These are phyloP conservation scores for Sialis fuliginosa DNA, from an alignment of 2,888 invertebrate genomes.

Conservation along the genomic window DNA sequence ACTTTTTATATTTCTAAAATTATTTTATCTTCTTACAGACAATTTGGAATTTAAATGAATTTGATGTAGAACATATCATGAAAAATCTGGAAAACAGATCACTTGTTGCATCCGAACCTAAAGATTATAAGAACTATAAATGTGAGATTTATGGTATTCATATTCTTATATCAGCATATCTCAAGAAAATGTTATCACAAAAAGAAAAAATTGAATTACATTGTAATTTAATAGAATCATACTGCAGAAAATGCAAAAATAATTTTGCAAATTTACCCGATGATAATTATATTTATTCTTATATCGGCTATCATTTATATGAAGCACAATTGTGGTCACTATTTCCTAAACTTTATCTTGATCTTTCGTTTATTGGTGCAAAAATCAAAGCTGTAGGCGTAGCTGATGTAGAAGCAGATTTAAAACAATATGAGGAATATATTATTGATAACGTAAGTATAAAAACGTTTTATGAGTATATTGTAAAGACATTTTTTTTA, in stretches of 20 bases:
- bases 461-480: slow-evolving; percentile 2
- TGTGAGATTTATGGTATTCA: slow-evolving; percentile 54
- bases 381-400: slow-evolving; percentile 49
- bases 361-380: slow-evolving; percentile 51
- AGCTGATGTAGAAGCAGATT: slow-evolving; percentile 49
- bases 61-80: slow-evolving; percentile 42
- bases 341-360: slow-evolving; percentile 41
- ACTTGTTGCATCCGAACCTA: slow-evolving; percentile 34
- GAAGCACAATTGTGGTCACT: slow-evolving; percentile 32
- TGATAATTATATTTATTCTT: slow-evolving; percentile 56
- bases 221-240: slow-evolving; percentile 36
- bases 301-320: slow-evolving; percentile 51
- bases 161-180: slow-evolving; percentile 43
- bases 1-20: slow-evolving; percentile 2
- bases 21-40: slow-evolving; percentile 17
- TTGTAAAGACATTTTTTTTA: neutral
- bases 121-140: slow-evolving; percentile 32
- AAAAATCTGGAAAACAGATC: slow-evolving; percentile 45
- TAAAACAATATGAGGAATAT: slow-evolving; percentile 38
- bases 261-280: slow-evolving; percentile 40
- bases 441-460: slow-evolving; percentile 34
- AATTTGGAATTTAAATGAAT: slow-evolving; percentile 27
- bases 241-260: slow-evolving; percentile 28
- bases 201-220: slow-evolving; percentile 34
- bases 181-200: slow-evolving; percentile 29